Base-by-base conservation (phyloP, 2,888 invertebrate species). In the Rhimphoctona megacephalus region DNA sequence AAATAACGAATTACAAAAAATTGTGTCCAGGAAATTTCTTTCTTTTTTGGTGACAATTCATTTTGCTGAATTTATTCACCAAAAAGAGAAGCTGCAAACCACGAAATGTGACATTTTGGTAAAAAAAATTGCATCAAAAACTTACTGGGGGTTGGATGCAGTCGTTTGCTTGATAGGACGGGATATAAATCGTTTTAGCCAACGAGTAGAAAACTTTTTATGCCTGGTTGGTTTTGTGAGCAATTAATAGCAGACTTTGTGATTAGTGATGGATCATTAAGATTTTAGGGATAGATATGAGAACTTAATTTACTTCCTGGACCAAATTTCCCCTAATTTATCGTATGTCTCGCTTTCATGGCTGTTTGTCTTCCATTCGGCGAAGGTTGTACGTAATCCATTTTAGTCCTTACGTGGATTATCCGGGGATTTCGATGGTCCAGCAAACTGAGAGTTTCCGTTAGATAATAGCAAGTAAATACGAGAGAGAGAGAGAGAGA, bases 351-450 rank as follows among this genome's bases (percentile, higher is more conserved):
- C 81, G n/a, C 81, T n/a, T 67, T 25, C 43, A n/a, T 77, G 70
- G 72, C 77, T 66, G 57, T 77, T 39, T 67, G 85, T 77, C 85
- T 85, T 77, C 81, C 66, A 70, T 73, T 78, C 72, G 43, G 43
- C 49, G 39, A 81, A 61, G 85, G 85, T 86, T 86, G 78, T 85
- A 85, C 81, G 90, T 90, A 88, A 91, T 91, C 92, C 89, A 90
- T 90, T 90, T 89, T 86, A 88, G 87, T 88, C 89, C 88, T 89
- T 90, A 81, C 87, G 83, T 76, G 91, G 91, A 91, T 92, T 91
- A 90, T 88, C 81, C 82, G 85, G 88, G 89, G 88, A 90, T 89
- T 89, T 84, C 88, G 64, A 78, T 76, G 83, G 66, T 61, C 81
- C 70, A 74, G 66, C 70, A 57, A 46, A 49, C 57, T n/a, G 36